Base-by-base conservation (phyloP, 2,113 vertebrate species). In the Salvelinus fontinalis region DNA sequence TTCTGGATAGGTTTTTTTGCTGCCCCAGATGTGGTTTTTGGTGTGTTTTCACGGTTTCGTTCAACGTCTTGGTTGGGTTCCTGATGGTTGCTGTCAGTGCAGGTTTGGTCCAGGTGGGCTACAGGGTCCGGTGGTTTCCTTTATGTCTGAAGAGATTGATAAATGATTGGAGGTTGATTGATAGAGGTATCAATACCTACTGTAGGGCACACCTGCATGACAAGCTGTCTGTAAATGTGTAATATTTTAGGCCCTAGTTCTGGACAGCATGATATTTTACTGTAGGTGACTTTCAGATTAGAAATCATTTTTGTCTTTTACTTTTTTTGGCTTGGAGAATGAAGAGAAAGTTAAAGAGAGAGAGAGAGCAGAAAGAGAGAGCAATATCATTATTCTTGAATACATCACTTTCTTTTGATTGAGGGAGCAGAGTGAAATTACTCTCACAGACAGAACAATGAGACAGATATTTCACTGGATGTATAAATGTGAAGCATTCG, bases 101-200 rank as follows among this genome's bases (percentile, higher is more conserved):
- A 13, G 11, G 64, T 12, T 27, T 22, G 22, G 3, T 29, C 24
- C 91, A 91, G 91, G 89, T 91, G 89, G 80, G 85, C 84, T 89
- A 87, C 85, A 76, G 82, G 90, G 88, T 90, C 85, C 12, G 48
- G 76, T 90, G 88, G 74, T 85, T 90, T 87, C 22, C 16, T 14
- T 16, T 54, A 54, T 54, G 51, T 16, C 16, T 54, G 51, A 82
- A 86, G 65, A 76, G 76, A 31, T 76, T 91, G 90, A 91, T 86
- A 75, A 89, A 91, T 84, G 85, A 86, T 86, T 86, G 85, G 73
- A 79, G 75, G 75, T 83, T 90, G 88, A 90, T 83, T 85, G 88
- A 90, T 88, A 78, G 87, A 90, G 14, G 65, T 14, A 26, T 27
- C 65, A 67, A 67, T 13, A 67, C 31, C 31, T 29, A 67, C 65